A percentile compares a stretch with the other conserved stretches of the same genome.
phyloP scores from a whole-genome alignment of 2,113 vertebrate species.

The Rhea pennata region DNA sequence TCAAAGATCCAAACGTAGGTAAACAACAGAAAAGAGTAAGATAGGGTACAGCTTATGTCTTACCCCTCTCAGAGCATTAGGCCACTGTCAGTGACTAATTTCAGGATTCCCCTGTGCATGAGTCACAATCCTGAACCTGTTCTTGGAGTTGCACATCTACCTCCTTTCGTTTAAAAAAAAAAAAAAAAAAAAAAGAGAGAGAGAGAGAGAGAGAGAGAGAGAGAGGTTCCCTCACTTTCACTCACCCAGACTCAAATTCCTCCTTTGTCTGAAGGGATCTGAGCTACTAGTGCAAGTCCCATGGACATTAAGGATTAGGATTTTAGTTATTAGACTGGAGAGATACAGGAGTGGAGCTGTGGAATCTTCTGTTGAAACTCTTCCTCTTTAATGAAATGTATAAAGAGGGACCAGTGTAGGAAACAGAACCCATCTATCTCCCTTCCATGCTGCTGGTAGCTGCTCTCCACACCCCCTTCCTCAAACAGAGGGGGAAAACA shows the following conservation, averaged over 20 bases:
- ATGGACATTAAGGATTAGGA: neutral
- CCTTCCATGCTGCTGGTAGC: rapidly evolving
- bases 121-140: neutral
- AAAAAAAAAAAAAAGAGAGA: neutral
- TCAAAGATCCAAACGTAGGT: neutral
- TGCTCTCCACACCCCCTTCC: neutral
- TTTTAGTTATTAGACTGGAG: neutral
- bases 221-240: rapidly evolving
- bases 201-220: neutral
- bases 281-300: neutral
- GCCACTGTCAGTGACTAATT: neutral
- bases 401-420: neutral
- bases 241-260: neutral
- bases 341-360: neutral
- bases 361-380: neutral
- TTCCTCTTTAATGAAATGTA: rapidly evolving
- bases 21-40: neutral
- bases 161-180: neutral
- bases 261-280: neutral
- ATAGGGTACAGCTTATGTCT: neutral
- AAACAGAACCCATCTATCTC: neutral
- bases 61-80: neutral
- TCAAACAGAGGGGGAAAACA: neutral
- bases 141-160: neutral
- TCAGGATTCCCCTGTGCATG: neutral